A percentile compares a stretch with the other conserved stretches of the same genome.
Conservation (phyloP, 2,888 invertebrate genomes). For the Strigamia maritima region DNA sequence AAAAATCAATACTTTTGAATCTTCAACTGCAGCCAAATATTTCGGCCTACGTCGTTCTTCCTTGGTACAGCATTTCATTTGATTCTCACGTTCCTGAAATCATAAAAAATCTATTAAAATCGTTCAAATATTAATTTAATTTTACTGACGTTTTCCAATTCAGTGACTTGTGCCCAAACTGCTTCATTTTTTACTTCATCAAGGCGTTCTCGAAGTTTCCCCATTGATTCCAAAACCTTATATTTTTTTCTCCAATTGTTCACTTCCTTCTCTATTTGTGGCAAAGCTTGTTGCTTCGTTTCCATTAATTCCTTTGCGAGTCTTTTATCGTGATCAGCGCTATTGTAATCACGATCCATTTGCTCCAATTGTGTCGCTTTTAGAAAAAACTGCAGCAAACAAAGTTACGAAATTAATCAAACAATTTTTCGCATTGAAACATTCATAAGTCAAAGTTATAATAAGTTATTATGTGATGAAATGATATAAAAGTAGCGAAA, state of each 20-base stretch:
- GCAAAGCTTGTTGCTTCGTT: constrained; percentile 49
- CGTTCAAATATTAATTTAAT: not conserved
- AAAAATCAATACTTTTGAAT: constrained; percentile 48
- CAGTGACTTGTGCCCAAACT: constrained; percentile 57
- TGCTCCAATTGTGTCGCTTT: constrained; percentile 71
- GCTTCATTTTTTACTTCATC: constrained; percentile 60
- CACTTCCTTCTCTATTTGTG: constrained; percentile 50
- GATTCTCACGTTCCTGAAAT: constrained; percentile 45
- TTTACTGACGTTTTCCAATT: constrained; percentile 45
- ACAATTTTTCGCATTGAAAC: no score
- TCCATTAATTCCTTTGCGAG: constrained; percentile 48
- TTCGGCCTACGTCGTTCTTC: constrained; percentile 47
- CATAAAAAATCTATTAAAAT: constrained; percentile 40
- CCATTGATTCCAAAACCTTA: constrained; percentile 59
- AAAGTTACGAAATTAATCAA: not conserved
- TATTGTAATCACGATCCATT: constrained; percentile 50
- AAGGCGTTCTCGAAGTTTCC: constrained; percentile 57
- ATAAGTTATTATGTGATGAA: no score
- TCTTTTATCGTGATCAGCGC: constrained; percentile 47
- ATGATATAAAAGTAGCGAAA: no score
- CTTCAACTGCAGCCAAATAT: constrained; percentile 48
- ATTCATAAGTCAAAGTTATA: no score
- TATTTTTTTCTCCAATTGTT: constrained; percentile 59
- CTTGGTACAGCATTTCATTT: constrained; percentile 42
- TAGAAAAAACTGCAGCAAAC: constrained; percentile 60